Evolutionary conservation across 2,888 invertebrate species (phyloP).

Genomic region (Pseudococcus longispinus): DNA sequence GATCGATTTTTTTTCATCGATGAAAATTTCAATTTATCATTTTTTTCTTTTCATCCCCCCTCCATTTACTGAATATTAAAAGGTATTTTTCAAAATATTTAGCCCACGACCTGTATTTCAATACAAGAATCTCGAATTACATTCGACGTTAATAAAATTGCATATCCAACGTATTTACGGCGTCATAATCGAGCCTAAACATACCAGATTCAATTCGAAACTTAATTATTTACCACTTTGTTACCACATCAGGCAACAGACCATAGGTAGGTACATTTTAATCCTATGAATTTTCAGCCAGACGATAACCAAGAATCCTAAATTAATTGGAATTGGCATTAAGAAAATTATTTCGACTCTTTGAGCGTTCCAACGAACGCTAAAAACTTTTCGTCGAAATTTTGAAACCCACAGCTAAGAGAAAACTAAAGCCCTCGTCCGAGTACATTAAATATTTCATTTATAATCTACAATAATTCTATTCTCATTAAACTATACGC

Average conservation of each 20-base stretch:
- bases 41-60: background rate
- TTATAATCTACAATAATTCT: slow-evolving; percentile 15
- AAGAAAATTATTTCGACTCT: background rate
- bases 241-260: background rate
- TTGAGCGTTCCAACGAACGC: background rate
- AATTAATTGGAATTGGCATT: slow-evolving; percentile 1
- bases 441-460: background rate
- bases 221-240: background rate
- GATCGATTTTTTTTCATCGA: background rate
- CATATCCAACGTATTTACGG: background rate
- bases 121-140: background rate
- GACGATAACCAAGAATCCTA: background rate
- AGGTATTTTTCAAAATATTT: background rate
- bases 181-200: background rate
- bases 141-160: slow-evolving; percentile 6
- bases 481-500: background rate
- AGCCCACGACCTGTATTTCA: background rate
- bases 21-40: background rate
- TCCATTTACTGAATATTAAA: background rate
- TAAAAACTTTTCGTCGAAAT: background rate
- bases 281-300: background rate
- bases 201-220: background rate
- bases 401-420: background rate
- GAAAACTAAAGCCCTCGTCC: background rate
- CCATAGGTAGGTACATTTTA: background rate